Evolutionary conservation across 2,797 vertebrate genomes (phyloP).

Genomic region (Sebastes cheni): DNA sequence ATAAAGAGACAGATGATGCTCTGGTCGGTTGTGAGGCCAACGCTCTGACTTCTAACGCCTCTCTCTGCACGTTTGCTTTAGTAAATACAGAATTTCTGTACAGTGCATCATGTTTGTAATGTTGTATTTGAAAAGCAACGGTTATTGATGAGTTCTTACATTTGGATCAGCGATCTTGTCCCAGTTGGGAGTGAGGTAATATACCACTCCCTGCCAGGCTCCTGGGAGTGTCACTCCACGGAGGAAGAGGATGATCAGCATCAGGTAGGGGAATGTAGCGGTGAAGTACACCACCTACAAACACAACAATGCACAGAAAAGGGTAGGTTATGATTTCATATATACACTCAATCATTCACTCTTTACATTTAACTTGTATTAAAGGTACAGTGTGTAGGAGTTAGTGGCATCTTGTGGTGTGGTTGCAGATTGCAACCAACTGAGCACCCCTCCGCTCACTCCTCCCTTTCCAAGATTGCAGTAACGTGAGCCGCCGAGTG

Average conservation of each 20-base stretch:
- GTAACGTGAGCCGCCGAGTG: too few relatives aligned
- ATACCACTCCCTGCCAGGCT: conserved; percentile 84
- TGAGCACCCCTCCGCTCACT: too few relatives aligned
- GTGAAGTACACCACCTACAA: conserved; percentile 94
- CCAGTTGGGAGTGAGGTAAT: conserved; percentile 87
- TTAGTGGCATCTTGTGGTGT: too few relatives aligned
- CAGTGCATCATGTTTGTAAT: background rate
- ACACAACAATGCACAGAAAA: conserved; percentile 3
- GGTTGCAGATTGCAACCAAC: too few relatives aligned
- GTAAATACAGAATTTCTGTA: background rate
- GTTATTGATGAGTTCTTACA: conserved; percentile 74
- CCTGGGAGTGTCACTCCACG: conserved; percentile 91
- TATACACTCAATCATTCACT: background rate
- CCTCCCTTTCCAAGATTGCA: too few relatives aligned
- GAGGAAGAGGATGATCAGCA: conserved; percentile 89
- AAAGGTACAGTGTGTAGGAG: background rate
- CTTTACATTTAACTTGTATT: background rate
- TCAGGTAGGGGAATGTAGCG: conserved; percentile 90
- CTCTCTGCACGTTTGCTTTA: background rate
- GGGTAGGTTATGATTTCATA: background rate
- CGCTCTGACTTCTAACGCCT: background rate
- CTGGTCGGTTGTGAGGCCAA: background rate
- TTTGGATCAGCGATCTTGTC: conserved; percentile 74
- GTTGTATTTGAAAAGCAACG: background rate
- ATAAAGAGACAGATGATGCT: background rate